Evolutionary conservation across 2,113 vertebrate genomes (phyloP).

Genomic region (Urocitellus parryii): DNA sequence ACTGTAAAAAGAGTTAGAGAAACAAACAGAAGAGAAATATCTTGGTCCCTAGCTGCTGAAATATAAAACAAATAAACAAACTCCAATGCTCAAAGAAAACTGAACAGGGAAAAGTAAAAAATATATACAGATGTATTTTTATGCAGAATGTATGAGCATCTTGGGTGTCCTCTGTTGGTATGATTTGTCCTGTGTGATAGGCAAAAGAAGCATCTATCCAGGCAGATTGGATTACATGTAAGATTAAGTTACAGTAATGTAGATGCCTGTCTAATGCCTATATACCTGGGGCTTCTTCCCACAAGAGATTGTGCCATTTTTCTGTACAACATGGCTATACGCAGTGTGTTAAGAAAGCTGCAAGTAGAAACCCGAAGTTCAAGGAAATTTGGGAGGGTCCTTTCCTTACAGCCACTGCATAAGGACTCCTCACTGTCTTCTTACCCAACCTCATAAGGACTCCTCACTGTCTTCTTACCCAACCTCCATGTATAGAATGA

Average conservation of each 20-base stretch:
- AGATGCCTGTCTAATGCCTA: conserved; percentile 60
- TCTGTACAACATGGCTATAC: neutral
- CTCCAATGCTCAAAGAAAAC: conserved; percentile 77
- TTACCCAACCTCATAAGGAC: neutral
- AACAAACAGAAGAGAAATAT: conserved; percentile 82
- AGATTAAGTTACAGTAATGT: conserved; percentile 70
- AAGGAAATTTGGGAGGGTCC: neutral
- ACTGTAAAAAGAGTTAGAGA: conserved; percentile 84
- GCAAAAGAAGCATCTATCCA: conserved; percentile 77
- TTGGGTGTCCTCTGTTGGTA: conserved; percentile 63
- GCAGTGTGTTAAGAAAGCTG: neutral
- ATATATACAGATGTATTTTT: conserved; percentile 79
- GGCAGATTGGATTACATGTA: conserved; percentile 75
- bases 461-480: neutral
- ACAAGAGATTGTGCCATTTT: neutral
- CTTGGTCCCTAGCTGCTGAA: conserved; percentile 79
- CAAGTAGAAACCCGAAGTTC: neutral
- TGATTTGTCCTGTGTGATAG: conserved; percentile 62
- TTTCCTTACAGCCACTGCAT: neutral
- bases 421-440: neutral
- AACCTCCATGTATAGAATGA: neutral
- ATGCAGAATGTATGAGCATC: conserved; percentile 75
- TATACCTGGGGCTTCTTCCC: neutral
- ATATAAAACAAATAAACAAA: conserved; percentile 84
- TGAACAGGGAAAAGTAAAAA: conserved; percentile 78